These are phyloP conservation scores for Ammodytes dubius DNA, from an alignment of 2,113 vertebrate genomes.

Conservation along the genomic window DNA sequence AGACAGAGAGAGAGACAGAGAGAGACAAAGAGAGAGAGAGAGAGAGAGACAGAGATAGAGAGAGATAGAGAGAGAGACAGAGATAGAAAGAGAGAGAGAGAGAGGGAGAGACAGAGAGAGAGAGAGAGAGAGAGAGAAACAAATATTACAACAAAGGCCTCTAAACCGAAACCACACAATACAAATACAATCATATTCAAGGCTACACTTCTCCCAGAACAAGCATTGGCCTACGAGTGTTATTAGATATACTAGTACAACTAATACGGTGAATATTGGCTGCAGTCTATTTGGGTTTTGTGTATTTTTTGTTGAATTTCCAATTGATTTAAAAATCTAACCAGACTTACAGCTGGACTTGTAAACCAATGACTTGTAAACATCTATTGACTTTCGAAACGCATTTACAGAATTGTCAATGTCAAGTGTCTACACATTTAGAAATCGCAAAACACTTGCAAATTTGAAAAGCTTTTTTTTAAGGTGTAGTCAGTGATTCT, in stretches of 20 bases:
- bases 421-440: too few relatives aligned
- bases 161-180: neutral
- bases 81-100: slow-evolving; percentile 4
- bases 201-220: slow-evolving; percentile 8
- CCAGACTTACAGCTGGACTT: too few relatives aligned
- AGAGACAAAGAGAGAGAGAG: slow-evolving; percentile 11
- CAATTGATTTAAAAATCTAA: too few relatives aligned
- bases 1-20: slow-evolving; percentile 22
- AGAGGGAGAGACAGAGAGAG: slow-evolving; percentile 28
- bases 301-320: too few relatives aligned
- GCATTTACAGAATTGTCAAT: too few relatives aligned
- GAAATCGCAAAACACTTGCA: too few relatives aligned
- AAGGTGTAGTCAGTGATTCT: too few relatives aligned
- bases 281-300: neutral
- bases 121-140: neutral
- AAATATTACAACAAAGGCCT: neutral
- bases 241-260: neutral
- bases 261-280: neutral
- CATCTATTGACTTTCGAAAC: too few relatives aligned
- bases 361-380: too few relatives aligned
- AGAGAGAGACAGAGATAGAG: slow-evolving; percentile 4
- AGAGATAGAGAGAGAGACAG: neutral
- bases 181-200: neutral
- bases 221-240: neutral
- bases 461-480: too few relatives aligned